Evolutionary conservation across 2,888 invertebrate genomes (phyloP), one percentile per base, ranked within the genome.

Genomic region (Protonemura montana): DNA sequence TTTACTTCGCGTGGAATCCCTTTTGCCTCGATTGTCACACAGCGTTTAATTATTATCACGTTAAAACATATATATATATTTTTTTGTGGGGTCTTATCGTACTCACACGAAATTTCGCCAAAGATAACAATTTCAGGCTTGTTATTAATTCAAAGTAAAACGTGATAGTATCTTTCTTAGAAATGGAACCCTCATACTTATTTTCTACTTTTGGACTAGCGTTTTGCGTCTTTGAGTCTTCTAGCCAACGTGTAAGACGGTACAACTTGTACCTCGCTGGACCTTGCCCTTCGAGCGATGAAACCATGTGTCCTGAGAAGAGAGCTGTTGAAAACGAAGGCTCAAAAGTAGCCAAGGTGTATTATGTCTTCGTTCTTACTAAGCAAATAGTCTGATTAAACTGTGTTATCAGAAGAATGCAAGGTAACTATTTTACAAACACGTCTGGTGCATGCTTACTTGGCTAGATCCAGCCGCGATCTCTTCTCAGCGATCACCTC

Each of bases 321-420:
- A 35, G 35, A 35, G 35, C 35, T 35, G 35, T 35, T 35, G 3
- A 35, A 35, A 35, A 35, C 35, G 35, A 35, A 35, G 35, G 3
- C 35, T 35, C 35, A 3, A 35, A 35, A 35, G 59, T 59, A 59
- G 59, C 59, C 59, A 59, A 7, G 59, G 78, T 78, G 78, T 78
- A 78, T 5, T 1, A 28, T 78, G 78, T 78, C 27, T 78, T 78
- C 27, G 78, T 27, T 78, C 27, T 25, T 26, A 28, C 78, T 28
- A 78, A 78, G 78, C 78, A 83, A 83, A 83, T 42, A 83, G 82
- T 83, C 42, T 41, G 82, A 83, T 83, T 83, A 83, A 81, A 42
- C 82, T 25, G 30, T 41, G 25, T 83, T 83, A 83, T 83, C 82
- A 35, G 26, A 26, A 26, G 82, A 83, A 83, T 83, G 82, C 82